Base-by-base conservation (phyloP, 2,888 invertebrate species). In the Orthosia cruda region DNA sequence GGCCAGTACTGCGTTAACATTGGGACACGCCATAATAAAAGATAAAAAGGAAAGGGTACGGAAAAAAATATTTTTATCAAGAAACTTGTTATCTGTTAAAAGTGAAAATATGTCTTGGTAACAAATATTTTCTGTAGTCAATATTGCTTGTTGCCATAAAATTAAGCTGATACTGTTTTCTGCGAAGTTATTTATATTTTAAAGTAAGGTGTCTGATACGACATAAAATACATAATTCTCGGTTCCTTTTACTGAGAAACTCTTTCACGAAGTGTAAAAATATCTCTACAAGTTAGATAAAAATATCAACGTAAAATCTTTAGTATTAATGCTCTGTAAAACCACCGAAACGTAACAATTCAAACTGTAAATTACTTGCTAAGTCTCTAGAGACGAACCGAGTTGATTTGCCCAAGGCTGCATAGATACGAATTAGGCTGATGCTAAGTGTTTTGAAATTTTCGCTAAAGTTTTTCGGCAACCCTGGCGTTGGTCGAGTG, bases 401-500 rank as follows among this genome's bases (percentile, higher is more conserved):
- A 71, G 55, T 67, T 57, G 45, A 50, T 61, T 58, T 13, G 49
- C 65, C 45, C 12, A 32, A 50, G 61, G 54, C 64, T 65, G 40
- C 40, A 40, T 40, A 32, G 49, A 73, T 49, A 67, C 20, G 18
- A 78, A 78, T 78, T 68, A 57, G 23, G n/a, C 15, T 18, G 57
- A 61, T 9, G 16, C 40, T 55, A 74, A 82, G 49, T 61, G 52
- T 55, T 82, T 65, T 11, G 49, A 57, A 50, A 61, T 68, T 71
- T 54, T 70, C 45, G 49, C 45, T 9, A 64, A 77, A 76, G 40
- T 65, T 67, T 70, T 72, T 73, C 40, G 66, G 16, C 74, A 82
- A 69, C 77, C 77, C 77, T 83, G 74, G 65, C 68, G 63, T 65
- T 71, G 65, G 63, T 64, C 32, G 59, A 68, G 67, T 85, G 85